phyloP scores from a whole-genome alignment of 2,797 vertebrate genomes.

The Pangasius mekongensis region DNA sequence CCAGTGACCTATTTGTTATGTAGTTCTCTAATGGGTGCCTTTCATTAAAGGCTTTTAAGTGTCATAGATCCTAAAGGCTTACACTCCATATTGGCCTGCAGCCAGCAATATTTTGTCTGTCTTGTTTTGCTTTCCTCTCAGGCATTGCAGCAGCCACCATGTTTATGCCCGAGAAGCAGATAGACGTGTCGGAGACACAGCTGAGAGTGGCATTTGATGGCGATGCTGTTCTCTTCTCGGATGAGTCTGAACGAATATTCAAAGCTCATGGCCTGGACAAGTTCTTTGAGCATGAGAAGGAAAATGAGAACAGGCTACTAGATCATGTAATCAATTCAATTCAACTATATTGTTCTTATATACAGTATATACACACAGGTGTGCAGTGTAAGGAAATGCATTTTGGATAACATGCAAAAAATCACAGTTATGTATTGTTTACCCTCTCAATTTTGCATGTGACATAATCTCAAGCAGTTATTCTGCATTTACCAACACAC shows the following conservation, averaged over 20 bases:
- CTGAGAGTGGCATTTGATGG: constrained; percentile 95
- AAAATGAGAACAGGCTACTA: constrained; percentile 89
- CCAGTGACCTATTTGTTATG: constrained; percentile 37
- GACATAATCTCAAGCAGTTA: neutral
- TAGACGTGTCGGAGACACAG: constrained; percentile 86
- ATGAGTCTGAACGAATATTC: constrained; percentile 95
- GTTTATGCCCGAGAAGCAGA: constrained; percentile 87
- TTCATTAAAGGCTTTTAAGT: constrained; percentile 39
- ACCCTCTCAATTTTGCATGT: neutral
- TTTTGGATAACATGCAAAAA: neutral
- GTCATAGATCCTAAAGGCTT: constrained; percentile 20
- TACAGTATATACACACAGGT: neutral
- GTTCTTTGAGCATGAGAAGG: constrained; percentile 93
- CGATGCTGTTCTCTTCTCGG: constrained; percentile 94
- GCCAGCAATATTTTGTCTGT: neutral
- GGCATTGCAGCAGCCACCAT: constrained; percentile 96
- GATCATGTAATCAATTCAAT: constrained; percentile 82
- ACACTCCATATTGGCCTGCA: constrained; percentile 3
- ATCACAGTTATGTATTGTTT: neutral
- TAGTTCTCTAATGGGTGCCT: constrained; percentile 21
- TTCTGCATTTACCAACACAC: neutral
- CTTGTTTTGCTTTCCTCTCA: constrained; percentile 57
- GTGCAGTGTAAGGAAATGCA: neutral
- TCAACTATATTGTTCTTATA: neutral
- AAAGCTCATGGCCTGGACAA: constrained; percentile 94